Percentiles rank a stretch among this genome's conserved stretches.
phyloP scores from a whole-genome alignment of 2,888 invertebrate genomes.

The Cenopis cana region DNA sequence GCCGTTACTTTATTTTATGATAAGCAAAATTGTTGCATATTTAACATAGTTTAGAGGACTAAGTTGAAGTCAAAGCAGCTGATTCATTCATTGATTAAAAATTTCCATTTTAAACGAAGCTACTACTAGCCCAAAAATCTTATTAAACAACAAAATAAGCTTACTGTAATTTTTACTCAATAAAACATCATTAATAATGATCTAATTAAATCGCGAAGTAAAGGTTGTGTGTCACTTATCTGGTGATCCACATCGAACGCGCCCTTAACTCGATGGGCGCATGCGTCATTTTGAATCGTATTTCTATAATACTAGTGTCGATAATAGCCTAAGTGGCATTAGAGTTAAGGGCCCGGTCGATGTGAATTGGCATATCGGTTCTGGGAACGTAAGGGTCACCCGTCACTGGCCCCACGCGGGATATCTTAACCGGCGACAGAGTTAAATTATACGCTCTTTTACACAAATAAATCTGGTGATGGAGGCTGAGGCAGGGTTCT shows the following conservation, averaged over 20 bases:
- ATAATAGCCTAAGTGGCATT: not conserved
- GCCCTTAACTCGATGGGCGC: not conserved
- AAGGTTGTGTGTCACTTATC: constrained; percentile 37
- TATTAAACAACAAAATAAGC: constrained; percentile 7
- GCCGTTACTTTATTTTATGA: no score
- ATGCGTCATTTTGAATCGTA: not conserved
- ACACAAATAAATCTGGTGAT: constrained; percentile 58
- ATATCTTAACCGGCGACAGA: constrained; percentile 72
- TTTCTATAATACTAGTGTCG: not conserved
- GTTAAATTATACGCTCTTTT: constrained; percentile 77
- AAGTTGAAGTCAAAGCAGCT: not conserved
- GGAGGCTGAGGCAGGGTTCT: constrained; percentile 50
- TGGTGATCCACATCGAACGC: constrained; percentile 16
- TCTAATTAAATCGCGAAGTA: constrained; percentile 56
- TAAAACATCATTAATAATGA: constrained; percentile 50
- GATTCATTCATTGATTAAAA: no score
- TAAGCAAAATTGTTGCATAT: no score
- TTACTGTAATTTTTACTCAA: constrained; percentile 33
- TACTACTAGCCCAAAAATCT: not conserved
- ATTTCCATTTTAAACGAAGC: not conserved
- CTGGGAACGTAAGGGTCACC: constrained; percentile 51
- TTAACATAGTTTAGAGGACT: no score
- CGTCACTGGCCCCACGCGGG: constrained; percentile 66
- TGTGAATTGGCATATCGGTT: constrained; percentile 48
- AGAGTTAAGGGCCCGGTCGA: constrained; percentile 12